These are phyloP conservation scores for Lasius platythorax DNA, from an alignment of 2,888 invertebrate species.

Conservation along the genomic window DNA sequence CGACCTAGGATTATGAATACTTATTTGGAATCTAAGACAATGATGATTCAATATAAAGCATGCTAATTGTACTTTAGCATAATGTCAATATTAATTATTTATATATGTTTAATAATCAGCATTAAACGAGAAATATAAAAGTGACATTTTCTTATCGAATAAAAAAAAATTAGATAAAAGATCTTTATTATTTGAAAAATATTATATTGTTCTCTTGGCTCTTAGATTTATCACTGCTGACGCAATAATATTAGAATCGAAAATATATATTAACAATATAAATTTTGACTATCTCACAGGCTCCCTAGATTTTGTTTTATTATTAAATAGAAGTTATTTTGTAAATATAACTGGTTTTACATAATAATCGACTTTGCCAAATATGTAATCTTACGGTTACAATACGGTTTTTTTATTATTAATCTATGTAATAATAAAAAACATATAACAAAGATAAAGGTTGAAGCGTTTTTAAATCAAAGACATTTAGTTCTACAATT, in stretches of 20 bases:
- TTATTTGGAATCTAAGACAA: background rate
- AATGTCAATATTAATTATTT: background rate
- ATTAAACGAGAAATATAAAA: background rate
- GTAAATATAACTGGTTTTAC: background rate
- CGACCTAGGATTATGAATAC: background rate
- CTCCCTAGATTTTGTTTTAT: background rate
- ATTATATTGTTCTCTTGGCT: background rate
- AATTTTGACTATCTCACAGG: background rate
- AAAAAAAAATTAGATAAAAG: background rate
- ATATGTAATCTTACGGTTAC: background rate
- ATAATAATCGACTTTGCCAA: background rate
- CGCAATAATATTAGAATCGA: background rate
- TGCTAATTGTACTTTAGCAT: background rate
- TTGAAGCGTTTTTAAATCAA: background rate
- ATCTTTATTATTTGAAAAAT: background rate
- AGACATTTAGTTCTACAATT: background rate
- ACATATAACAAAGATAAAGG: background rate
- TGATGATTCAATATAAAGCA: background rate
- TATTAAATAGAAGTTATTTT: background rate
- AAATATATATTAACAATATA: background rate
- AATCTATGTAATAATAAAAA: background rate
- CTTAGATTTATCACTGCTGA: background rate
- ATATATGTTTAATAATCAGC: background rate
- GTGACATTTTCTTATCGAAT: background rate
- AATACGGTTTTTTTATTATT: background rate